Evolutionary conservation across 2,888 invertebrate genomes (phyloP).

Genomic region (Periphyllus acericola): DNA sequence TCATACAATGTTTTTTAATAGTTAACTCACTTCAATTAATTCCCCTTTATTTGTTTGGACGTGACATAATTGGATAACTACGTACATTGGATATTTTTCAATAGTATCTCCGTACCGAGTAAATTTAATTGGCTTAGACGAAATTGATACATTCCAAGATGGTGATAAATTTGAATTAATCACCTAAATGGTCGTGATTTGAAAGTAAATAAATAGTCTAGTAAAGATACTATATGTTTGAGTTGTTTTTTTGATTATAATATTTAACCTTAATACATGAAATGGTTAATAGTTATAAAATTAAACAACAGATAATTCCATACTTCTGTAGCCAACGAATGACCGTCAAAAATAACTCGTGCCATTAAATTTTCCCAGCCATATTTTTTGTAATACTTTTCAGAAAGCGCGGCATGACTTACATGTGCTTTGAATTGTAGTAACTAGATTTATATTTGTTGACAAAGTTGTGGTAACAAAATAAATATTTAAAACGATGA

Average conservation of each 20-base stretch:
- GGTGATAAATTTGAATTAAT: conserved; percentile 13
- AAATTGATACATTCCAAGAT: conserved; percentile 32
- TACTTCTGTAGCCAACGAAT: conserved; percentile 45
- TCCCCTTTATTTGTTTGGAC: background rate
- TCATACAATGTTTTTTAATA: background rate
- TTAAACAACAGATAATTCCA: background rate
- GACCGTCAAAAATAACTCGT: conserved; percentile 25
- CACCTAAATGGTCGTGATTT: background rate
- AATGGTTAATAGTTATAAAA: too few relatives aligned
- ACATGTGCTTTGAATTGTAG: conserved; percentile 34
- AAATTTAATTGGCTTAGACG: conserved; percentile 9
- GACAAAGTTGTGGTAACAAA: background rate
- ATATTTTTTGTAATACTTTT: conserved; percentile 39
- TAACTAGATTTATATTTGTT: background rate
- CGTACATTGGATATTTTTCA: background rate
- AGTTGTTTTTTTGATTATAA: too few relatives aligned
- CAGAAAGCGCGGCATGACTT: conserved; percentile 38
- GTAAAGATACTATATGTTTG: too few relatives aligned
- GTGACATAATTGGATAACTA: conserved; percentile 35
- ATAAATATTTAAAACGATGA: background rate
- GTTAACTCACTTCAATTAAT: conserved; percentile 13
- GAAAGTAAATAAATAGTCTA: too few relatives aligned
- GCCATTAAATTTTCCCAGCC: conserved; percentile 35
- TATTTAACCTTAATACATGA: too few relatives aligned
- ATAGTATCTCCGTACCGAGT: background rate